A percentile compares a stretch with the other conserved stretches of the same genome.
Conservation (phyloP, 2,113 vertebrate genomes). For the Artemisiospiza belli region DNA sequence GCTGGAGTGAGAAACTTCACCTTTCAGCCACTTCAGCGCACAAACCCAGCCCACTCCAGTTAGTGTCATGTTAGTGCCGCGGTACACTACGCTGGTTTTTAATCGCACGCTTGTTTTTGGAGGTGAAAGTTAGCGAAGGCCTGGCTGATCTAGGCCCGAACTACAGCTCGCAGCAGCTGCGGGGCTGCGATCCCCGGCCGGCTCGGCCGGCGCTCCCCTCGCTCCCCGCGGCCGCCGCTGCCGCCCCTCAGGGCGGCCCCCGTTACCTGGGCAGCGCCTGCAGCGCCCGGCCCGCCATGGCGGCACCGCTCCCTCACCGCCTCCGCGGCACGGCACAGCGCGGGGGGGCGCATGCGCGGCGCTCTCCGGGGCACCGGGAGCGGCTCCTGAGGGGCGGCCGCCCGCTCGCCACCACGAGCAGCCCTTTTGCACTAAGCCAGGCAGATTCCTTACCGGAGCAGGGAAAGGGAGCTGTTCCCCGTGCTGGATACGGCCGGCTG, state of each 20-base stretch:
- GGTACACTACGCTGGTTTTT: accelerated
- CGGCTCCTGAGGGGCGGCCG: background rate
- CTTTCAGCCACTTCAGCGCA: background rate
- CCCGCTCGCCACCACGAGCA: accelerated
- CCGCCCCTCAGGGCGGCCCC: background rate
- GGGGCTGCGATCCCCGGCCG: background rate
- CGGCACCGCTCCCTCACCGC: background rate
- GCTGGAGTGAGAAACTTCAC: accelerated
- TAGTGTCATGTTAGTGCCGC: accelerated
- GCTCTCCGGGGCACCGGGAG: background rate
- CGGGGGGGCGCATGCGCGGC: background rate
- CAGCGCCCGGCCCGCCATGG: background rate
- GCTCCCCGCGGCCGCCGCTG: background rate
- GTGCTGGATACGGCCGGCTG: background rate
- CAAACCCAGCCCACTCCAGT: accelerated
- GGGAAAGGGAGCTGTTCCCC: background rate
- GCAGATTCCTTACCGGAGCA: background rate
- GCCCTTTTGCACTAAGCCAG: accelerated
- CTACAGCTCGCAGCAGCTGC: background rate
- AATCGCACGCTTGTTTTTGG: accelerated
- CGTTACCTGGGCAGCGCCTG: conserved; percentile 4
- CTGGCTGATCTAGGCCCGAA: background rate
- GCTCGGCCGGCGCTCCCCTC: background rate
- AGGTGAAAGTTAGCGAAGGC: background rate
- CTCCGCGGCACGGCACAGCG: background rate